Percentiles rank a stretch among this genome's conserved stretches.
These are phyloP conservation scores for Passer domesticus DNA, from an alignment of 2,113 vertebrate species.

Conservation along the genomic window DNA sequence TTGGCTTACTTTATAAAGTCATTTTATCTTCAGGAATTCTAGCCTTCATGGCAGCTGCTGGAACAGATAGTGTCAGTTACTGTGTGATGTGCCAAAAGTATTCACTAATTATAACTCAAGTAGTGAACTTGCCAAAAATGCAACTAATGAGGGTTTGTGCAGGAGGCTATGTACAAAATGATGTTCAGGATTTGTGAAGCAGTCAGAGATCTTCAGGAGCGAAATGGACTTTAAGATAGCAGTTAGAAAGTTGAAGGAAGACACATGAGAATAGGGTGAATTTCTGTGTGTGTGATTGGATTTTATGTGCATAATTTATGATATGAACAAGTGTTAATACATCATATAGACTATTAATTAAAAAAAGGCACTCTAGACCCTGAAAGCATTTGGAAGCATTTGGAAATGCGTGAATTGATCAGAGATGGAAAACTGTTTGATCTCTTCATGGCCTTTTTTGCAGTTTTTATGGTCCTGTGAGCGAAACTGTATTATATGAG, in stretches of 20 bases:
- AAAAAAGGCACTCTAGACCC: background rate
- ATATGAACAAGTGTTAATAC: background rate
- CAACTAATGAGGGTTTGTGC: background rate
- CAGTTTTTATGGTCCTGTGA: background rate
- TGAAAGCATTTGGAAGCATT: background rate
- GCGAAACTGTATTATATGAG: background rate
- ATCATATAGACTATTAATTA: background rate
- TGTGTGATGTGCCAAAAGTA: background rate
- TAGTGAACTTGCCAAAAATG: background rate
- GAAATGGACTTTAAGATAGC: background rate
- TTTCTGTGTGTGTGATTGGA: background rate
- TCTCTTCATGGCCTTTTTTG: background rate
- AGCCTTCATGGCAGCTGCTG: background rate
- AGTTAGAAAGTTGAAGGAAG: background rate
- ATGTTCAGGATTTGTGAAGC: background rate
- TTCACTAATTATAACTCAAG: background rate
- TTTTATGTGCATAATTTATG: background rate
- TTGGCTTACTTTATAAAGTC: background rate
- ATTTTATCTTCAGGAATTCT: slow-evolving; percentile 6
- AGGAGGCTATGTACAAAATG: background rate
- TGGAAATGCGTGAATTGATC: background rate
- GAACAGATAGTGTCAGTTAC: background rate
- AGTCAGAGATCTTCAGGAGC: background rate
- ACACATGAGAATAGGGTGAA: background rate
- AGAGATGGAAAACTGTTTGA: background rate